A percentile compares a stretch with the other conserved stretches of the same genome.
Evolutionary conservation across 2,888 invertebrate species (phyloP).

Genomic region (Aphrophora alni): DNA sequence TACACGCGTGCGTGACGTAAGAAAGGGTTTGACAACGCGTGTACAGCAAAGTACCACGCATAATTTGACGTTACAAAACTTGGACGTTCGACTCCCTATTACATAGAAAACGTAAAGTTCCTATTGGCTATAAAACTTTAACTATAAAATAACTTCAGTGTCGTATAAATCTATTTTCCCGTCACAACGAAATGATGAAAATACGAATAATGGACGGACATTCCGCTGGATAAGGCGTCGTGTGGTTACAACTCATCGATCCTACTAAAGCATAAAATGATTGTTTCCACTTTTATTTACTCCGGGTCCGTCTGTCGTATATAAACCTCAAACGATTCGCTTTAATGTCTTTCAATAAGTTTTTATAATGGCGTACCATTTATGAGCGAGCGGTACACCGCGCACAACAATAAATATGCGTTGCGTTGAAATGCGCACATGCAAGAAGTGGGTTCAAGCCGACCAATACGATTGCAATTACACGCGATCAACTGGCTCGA

Average conservation of each 20-base stretch:
- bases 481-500: conserved; percentile 2
- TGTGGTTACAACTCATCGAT: neutral
- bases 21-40: too few species aligned
- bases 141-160: neutral
- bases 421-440: neutral
- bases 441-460: neutral
- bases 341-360: conserved; percentile 9
- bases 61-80: too few species aligned
- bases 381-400: neutral
- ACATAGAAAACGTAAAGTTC: too few species aligned
- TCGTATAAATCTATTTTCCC: neutral
- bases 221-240: neutral
- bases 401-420: neutral
- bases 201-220: neutral
- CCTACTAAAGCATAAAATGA: neutral
- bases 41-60: too few species aligned
- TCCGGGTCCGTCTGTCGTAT: neutral
- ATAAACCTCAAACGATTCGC: neutral
- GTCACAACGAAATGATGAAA: neutral
- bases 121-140: neutral
- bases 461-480: neutral
- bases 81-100: too few species aligned
- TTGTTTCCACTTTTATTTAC: conserved; percentile 6
- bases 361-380: conserved; percentile 2
- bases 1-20: too few species aligned